Conservation (phyloP, 1,140 invertebrate species). For the Tenebrio molitor region DNA sequence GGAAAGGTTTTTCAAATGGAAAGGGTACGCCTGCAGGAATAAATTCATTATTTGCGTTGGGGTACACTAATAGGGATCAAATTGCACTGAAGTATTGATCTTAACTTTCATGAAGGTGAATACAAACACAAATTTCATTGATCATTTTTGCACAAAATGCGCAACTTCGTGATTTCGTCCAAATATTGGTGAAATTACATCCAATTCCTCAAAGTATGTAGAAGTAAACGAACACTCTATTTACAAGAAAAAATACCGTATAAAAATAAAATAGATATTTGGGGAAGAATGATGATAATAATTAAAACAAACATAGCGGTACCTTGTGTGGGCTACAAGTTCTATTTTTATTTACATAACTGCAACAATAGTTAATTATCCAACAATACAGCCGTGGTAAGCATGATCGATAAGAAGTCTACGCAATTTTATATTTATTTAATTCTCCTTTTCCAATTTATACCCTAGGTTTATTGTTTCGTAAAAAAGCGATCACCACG, state of each 20-base stretch:
- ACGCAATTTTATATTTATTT: not conserved
- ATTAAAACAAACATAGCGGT: slow-evolving; percentile 38
- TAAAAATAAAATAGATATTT: too few species aligned
- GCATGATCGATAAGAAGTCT: not conserved
- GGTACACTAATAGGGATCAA: slow-evolving; percentile 9
- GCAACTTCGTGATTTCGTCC: too few species aligned
- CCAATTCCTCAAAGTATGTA: too few species aligned
- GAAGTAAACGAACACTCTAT: too few species aligned
- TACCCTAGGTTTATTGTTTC: too few species aligned
- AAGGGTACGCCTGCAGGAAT: not conserved
- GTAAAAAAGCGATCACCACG: too few species aligned
- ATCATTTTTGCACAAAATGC: slow-evolving; percentile 8
- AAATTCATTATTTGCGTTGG: not conserved
- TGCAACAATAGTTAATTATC: slow-evolving; percentile 14
- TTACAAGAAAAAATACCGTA: too few species aligned
- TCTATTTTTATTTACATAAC: slow-evolving; percentile 27
- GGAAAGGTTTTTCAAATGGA: not conserved
- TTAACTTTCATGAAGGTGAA: not conserved
- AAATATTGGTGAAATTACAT: too few species aligned
- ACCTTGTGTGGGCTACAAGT: slow-evolving; percentile 8
- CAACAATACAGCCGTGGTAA: not conserved
- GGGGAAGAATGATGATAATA: not conserved
- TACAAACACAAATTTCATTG: slow-evolving; percentile 36
- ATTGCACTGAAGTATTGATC: slow-evolving; percentile 30
- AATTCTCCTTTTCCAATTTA: too few species aligned